Percentiles rank a stretch among this genome's conserved stretches.
phyloP scores from a whole-genome alignment of 2,797 vertebrate species.

The Austrolebias charrua region DNA sequence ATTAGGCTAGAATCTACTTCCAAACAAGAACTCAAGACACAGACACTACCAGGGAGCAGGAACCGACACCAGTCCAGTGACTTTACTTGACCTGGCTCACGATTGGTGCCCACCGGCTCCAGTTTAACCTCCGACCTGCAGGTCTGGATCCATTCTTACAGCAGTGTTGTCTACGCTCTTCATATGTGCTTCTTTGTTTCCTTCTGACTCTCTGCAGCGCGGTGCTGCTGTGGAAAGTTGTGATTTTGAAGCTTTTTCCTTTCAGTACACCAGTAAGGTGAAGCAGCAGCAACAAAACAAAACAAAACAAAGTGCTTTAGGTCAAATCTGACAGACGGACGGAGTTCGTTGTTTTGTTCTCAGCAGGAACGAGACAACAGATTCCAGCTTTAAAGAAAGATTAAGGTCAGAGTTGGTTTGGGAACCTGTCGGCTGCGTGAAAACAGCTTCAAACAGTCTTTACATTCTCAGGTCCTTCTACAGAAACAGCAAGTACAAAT shows the following conservation, averaged over 20 bases:
- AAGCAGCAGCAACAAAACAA: too few relatives aligned
- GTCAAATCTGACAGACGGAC: not conserved
- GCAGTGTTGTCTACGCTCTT: not conserved
- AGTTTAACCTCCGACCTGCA: not conserved
- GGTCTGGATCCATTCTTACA: not conserved
- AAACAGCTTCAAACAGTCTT: not conserved
- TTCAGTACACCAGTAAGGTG: not conserved
- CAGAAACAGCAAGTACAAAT: slow-evolving; percentile 18
- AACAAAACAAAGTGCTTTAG: not conserved
- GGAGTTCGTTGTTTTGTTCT: not conserved
- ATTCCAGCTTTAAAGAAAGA: not conserved
- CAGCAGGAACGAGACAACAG: not conserved
- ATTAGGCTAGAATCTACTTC: not conserved
- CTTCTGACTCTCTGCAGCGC: not conserved
- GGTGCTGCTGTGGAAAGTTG: not conserved
- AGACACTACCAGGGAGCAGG: not conserved
- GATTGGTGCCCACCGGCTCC: not conserved
- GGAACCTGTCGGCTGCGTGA: not conserved
- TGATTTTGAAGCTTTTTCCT: not conserved
- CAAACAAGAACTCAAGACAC: not conserved
- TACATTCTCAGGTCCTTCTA: slow-evolving; percentile 17
- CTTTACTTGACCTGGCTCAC: not conserved
- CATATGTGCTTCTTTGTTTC: too few relatives aligned
- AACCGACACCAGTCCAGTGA: not conserved
- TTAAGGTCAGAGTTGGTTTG: not conserved